A percentile compares a stretch with the other conserved stretches of the same genome.
phyloP scores from a whole-genome alignment of 2,797 vertebrate genomes.

The Ataeniobius toweri region DNA sequence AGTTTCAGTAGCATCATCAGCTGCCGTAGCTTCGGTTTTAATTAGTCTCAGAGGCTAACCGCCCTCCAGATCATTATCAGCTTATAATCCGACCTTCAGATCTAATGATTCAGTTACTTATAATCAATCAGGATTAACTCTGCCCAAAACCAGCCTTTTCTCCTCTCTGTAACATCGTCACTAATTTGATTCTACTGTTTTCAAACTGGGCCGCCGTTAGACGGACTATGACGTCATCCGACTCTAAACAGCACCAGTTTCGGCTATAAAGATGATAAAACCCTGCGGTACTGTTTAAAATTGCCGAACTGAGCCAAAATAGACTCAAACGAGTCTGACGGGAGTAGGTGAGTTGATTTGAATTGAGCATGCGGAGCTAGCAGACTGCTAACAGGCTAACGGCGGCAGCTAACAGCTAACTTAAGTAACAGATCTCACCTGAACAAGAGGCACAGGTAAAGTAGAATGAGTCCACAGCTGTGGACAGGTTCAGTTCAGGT shows the following conservation, averaged over 20 bases:
- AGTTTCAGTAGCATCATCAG: too few species aligned
- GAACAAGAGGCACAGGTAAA: not conserved
- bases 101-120: not conserved
- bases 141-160: not conserved
- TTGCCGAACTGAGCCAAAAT: not conserved
- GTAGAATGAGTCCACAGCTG: not conserved
- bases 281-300: too few species aligned
- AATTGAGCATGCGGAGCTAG: not conserved
- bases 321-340: not conserved
- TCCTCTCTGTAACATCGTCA: not conserved
- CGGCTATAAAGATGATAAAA: not conserved
- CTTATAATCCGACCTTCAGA: too few species aligned
- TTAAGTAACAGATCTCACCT: slow-evolving; percentile 14
- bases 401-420: not conserved
- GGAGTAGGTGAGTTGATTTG: not conserved
- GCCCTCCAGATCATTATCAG: too few species aligned
- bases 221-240: not conserved
- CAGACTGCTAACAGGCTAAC: not conserved
- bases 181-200: not conserved
- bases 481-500: slow-evolving; percentile 1
- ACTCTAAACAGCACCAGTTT: not conserved
- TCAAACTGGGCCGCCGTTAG: not conserved
- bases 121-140: not conserved
- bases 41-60: too few species aligned
- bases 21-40: too few species aligned